Conservation (phyloP, 2,888 invertebrate genomes). For the Ophraella communa region DNA sequence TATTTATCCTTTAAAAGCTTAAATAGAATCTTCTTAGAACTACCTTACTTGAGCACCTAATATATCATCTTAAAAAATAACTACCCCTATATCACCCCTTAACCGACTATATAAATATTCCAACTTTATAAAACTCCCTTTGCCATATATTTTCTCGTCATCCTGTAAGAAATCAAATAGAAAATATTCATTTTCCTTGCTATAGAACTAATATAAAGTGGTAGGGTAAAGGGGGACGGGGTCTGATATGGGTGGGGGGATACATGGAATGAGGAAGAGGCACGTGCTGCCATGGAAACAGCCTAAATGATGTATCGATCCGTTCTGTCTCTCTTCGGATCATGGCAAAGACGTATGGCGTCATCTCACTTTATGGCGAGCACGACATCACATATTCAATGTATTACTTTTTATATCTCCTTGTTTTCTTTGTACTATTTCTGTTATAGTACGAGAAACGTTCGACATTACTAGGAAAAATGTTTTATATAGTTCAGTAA, state of each 20-base stretch:
- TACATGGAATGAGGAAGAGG: constrained; percentile 55
- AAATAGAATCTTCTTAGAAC: too few species aligned
- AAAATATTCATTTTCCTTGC: constrained; percentile 59
- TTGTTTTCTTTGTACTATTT: constrained; percentile 40
- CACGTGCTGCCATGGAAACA: constrained; percentile 63
- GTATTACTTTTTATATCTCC: constrained; percentile 58
- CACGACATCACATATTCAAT: constrained; percentile 62
- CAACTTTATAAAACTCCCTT: constrained; percentile 12
- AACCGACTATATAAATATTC: constrained; percentile 13
- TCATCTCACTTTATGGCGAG: constrained; percentile 46
- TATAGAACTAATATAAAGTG: constrained; percentile 58
- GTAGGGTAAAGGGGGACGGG: constrained; percentile 44
- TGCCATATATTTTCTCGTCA: constrained; percentile 21
- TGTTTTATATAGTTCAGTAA: background rate
- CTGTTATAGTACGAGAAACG: constrained; percentile 28
- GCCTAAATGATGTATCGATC: constrained; percentile 64
- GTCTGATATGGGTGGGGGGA: constrained; percentile 39
- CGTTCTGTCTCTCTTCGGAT: constrained; percentile 53
- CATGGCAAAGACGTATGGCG: constrained; percentile 24
- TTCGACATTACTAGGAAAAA: background rate
- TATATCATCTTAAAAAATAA: constrained; percentile 5
- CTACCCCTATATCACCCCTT: constrained; percentile 3
- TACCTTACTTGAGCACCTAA: background rate
- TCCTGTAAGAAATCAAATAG: constrained; percentile 56
- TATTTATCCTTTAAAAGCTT: too few species aligned